Evolutionary conservation across 2,113 vertebrate genomes (phyloP).

Genomic region (Trogon melanurus): DNA sequence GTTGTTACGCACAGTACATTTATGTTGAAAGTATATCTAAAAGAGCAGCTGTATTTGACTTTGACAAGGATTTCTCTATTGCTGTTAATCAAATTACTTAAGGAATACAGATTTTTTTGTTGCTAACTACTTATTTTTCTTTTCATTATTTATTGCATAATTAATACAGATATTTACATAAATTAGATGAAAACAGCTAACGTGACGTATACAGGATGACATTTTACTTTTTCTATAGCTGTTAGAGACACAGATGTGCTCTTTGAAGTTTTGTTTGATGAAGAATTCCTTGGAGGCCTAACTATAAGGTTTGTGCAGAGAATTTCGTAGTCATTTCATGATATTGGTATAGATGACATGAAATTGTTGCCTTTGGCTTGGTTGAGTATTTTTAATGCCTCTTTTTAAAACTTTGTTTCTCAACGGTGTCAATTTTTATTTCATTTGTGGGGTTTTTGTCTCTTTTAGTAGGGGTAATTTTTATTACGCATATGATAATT

Average conservation of each 20-base stretch:
- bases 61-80: neutral
- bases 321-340: neutral
- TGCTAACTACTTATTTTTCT: neutral
- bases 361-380: neutral
- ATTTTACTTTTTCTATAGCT: conserved; percentile 75
- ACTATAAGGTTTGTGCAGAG: conserved; percentile 86
- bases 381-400: neutral
- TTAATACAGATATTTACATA: neutral
- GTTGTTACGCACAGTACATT: neutral
- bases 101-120: neutral
- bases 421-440: neutral
- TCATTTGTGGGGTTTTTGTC: neutral
- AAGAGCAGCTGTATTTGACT: neutral
- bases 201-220: neutral
- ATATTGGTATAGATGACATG: neutral
- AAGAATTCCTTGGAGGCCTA: conserved; percentile 94
- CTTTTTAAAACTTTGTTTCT: neutral
- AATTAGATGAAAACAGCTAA: neutral
- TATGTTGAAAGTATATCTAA: neutral
- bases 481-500: neutral
- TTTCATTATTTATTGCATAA: neutral
- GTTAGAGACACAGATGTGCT: conserved; percentile 92
- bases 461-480: neutral
- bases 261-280: conserved; percentile 98
- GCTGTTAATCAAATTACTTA: neutral